Conservation (phyloP, 1,140 invertebrate genomes). For the Chlorops oryzae region DNA sequence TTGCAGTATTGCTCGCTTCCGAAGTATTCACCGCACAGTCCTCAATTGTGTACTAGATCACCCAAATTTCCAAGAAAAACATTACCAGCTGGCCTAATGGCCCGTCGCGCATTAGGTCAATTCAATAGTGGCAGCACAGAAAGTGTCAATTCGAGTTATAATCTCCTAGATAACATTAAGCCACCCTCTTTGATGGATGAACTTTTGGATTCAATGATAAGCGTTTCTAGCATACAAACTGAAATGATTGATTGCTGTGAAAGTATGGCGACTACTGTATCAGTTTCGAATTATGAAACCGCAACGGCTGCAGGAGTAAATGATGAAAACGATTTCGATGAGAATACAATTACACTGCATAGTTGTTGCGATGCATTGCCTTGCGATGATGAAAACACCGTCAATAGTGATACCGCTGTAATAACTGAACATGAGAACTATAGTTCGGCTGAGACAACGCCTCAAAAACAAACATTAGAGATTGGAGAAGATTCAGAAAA, state of each 20-base stretch:
- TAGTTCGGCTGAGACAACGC: conserved; percentile 66
- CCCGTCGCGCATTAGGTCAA: conserved; percentile 58
- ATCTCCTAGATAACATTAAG: conserved; percentile 67
- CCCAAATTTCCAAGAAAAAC: conserved; percentile 56
- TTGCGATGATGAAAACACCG: conserved; percentile 23
- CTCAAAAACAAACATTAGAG: no score
- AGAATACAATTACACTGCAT: conserved; percentile 50
- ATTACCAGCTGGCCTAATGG: conserved; percentile 61
- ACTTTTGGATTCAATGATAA: conserved; percentile 72
- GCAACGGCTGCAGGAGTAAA: conserved; percentile 43
- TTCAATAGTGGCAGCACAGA: conserved; percentile 41
- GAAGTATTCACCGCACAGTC: conserved; percentile 23
- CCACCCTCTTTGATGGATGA: conserved; percentile 77
- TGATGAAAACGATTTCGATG: conserved; percentile 53
- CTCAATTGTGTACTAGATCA: conserved; percentile 37
- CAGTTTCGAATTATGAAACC: conserved; percentile 38
- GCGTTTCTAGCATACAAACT: conserved; percentile 74
- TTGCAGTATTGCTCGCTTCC: conserved; percentile 32
- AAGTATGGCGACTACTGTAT: conserved; percentile 40
- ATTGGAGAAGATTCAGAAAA: no score
- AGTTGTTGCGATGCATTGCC: conserved; percentile 43
- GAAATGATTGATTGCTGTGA: conserved; percentile 59
- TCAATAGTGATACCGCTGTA: conserved; percentile 46
- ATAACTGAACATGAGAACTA: conserved; percentile 49
- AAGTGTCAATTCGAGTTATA: conserved; percentile 54